Evolutionary conservation across 2,797 vertebrate species (phyloP).

Genomic region (Capromys pilorides): DNA sequence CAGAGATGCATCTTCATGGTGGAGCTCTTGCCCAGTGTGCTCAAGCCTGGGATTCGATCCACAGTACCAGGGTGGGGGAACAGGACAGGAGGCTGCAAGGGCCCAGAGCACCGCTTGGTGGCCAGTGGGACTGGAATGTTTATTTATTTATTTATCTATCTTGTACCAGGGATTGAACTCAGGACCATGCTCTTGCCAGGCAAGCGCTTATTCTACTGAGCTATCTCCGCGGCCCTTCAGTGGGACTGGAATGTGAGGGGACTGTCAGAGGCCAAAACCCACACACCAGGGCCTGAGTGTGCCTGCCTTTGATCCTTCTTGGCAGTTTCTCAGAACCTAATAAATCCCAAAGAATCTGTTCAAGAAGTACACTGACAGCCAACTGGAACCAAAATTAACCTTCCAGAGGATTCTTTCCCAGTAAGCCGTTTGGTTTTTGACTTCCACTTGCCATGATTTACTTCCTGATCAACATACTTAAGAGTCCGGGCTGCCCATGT

Average conservation of each 20-base stretch:
- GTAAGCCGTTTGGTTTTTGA: slow-evolving; percentile 21
- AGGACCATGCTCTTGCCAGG: too few species aligned
- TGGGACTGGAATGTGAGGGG: too few species aligned
- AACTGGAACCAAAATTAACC: background rate
- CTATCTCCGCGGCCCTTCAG: too few species aligned
- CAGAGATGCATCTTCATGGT: background rate
- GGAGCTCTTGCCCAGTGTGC: background rate
- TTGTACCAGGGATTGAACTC: too few species aligned
- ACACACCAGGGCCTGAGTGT: fast-evolving
- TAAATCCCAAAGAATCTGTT: slow-evolving; percentile 34
- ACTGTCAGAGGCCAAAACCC: background rate
- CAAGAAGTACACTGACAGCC: background rate
- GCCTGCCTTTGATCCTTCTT: background rate
- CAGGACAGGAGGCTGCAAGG: background rate
- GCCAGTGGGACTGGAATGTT: background rate
- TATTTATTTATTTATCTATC: too few species aligned
- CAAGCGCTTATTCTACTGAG: too few species aligned
- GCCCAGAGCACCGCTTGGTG: background rate
- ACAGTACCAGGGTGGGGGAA: background rate
- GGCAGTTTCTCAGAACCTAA: background rate
- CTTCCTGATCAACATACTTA: background rate
- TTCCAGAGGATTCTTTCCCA: slow-evolving; percentile 46
- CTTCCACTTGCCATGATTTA: slow-evolving; percentile 22
- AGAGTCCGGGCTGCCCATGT: background rate
- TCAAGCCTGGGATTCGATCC: background rate